Percentiles rank a stretch among this genome's conserved stretches.
These are phyloP conservation scores for Percopsis omiscomaycus DNA, from an alignment of 2,797 vertebrate genomes.

Conservation along the genomic window DNA sequence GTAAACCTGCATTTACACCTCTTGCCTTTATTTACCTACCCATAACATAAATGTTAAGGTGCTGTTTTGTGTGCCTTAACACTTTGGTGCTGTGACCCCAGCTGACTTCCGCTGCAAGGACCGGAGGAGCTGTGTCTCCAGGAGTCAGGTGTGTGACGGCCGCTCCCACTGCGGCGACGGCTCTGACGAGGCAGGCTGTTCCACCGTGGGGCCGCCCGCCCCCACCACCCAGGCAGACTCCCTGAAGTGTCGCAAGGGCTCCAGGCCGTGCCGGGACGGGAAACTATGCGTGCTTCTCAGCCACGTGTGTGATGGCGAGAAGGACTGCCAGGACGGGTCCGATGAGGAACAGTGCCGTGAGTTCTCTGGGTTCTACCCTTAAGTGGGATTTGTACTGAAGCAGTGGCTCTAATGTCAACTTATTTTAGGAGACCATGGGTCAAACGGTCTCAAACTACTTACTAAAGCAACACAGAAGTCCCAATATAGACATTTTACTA, in stretches of 20 bases:
- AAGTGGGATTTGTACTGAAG: too few species aligned
- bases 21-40: too few species aligned
- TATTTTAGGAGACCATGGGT: too few species aligned
- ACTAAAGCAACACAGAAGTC: too few species aligned
- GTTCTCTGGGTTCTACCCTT: too few species aligned
- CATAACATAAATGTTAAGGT: too few species aligned
- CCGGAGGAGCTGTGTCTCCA: conserved; percentile 60
- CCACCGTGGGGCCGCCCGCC: neutral
- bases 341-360: conserved; percentile 74
- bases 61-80: neutral
- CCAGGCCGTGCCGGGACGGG: conserved; percentile 74
- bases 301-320: conserved; percentile 85
- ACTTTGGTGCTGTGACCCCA: conserved; percentile 5
- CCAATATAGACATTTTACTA: too few species aligned
- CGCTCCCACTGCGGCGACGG: conserved; percentile 66
- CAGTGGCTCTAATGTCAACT: too few species aligned
- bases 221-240: conserved; percentile 11
- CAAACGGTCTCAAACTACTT: too few species aligned
- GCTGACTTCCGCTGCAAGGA: conserved; percentile 70
- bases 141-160: conserved; percentile 68
- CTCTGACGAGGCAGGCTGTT: conserved; percentile 69
- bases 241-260: conserved; percentile 69
- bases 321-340: conserved; percentile 85
- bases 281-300: conserved; percentile 78
- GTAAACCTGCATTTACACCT: too few species aligned